A percentile compares a stretch with the other conserved stretches of the same genome.
Evolutionary conservation across 1,140 invertebrate genomes (phyloP).

Genomic region (Scylla paramamosain): DNA sequence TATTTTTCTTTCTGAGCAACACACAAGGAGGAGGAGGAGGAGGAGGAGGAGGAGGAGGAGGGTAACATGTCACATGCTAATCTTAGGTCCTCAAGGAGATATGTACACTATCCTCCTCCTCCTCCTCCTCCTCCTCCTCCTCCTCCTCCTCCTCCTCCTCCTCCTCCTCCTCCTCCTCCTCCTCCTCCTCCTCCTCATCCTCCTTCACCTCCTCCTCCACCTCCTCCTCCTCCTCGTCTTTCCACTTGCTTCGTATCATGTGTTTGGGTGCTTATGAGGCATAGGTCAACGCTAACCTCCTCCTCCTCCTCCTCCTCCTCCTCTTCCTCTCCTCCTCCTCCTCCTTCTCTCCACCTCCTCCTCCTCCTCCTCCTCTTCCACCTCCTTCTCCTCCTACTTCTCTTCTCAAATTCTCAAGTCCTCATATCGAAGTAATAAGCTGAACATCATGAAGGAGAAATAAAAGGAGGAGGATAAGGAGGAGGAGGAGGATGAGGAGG

Average conservation of each 20-base stretch:
- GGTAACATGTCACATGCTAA: not conserved
- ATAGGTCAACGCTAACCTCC: not conserved
- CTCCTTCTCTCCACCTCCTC: slow-evolving; percentile 14
- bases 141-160: no score
- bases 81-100: not conserved
- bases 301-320: slow-evolving; percentile 9
- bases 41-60: not conserved
- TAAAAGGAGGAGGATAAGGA: not conserved
- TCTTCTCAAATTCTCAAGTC: not conserved
- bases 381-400: not conserved
- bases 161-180: no score
- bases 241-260: not conserved
- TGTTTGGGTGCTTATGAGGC: not conserved
- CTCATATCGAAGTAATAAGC: not conserved
- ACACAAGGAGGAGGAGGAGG: not conserved
- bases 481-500: not conserved
- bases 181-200: no score
- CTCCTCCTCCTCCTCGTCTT: not conserved
- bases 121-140: not conserved
- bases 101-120: not conserved
- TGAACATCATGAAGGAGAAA: not conserved
- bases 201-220: not conserved
- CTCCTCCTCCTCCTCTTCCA: not conserved
- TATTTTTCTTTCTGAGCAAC: not conserved
- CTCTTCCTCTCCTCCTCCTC: no score